Base-by-base conservation (phyloP, 1,140 invertebrate species). In the Drosophila prosaltans region DNA sequence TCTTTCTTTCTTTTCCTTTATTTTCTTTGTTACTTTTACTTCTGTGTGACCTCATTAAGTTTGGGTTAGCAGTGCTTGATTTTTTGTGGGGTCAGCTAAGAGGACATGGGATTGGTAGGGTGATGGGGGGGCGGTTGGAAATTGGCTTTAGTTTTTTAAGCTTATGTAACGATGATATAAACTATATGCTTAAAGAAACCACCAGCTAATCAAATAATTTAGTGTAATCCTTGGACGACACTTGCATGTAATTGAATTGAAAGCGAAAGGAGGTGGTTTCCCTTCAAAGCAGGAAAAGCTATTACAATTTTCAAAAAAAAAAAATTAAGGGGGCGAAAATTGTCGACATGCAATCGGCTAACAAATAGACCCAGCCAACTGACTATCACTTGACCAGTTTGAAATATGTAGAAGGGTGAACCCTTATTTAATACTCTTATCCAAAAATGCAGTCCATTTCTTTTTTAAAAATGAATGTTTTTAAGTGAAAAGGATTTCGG, bases 41-140 rank as follows among this genome's bases (percentile, higher is more conserved):
- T 63, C 55, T 28, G 68, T 86, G 83, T 86, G 83, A 88, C 83
- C 83, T 86, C 83, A 88, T 88, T 88, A 69, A 60, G 40, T 55
- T 32, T 64, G 41, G 40, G 11, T 55, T n/a, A 39, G 45, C 61
- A 21, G 45, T 26, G 24, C 41, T 58, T 66, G 32, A 7, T 59
- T 8, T 43, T 45, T 68, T 68, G 77, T 51, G 65, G 63, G 72
- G 62, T 63, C 69, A 69, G 77, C 59, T 59, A 62, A 54, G 6
- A 36, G 32, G 28, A 30, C 4, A 30, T 16, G 32, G 32, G 32
- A 36, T 6, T 7, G 32, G 3, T 30, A 30, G 32, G 28, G 28
- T 4, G 79, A 88, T 86, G 64, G 41, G 45, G 72, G 3, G 65
- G 78, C 16, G 16, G 16, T 16, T 16, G 16, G 71, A 24, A 51